Evolutionary conservation across 2,113 vertebrate species (phyloP), one percentile per base, ranked within the genome.

Genomic region (Cercopithecus mona): DNA sequence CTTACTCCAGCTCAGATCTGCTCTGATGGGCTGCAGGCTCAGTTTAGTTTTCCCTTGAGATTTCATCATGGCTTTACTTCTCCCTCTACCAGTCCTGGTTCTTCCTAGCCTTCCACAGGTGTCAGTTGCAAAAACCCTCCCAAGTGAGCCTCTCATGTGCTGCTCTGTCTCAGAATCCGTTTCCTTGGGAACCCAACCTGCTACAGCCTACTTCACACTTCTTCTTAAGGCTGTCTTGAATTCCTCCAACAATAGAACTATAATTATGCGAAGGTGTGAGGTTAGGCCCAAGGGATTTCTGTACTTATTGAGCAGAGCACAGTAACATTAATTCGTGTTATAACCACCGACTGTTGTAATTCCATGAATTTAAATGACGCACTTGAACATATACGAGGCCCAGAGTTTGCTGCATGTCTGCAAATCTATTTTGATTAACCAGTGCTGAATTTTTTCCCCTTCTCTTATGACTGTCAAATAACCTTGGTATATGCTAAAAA

Each of bases 61-160:
- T 45, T 32, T 70, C 30, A 35, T 6, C 22, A 16, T 11, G 38
- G 13, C 10, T 88, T 72, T 9, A 59, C 25, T 70, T 88, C 22
- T 93, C n/a, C 8, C 4, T 86, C 70, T 50, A 73, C 14, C 13
- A 14, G 38, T 0, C 55, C 20, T 66, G 55, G 32, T 12, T 45
- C 8, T 80, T 50, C 8, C 13, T 22, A 13, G 12, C 16, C 10
- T 89, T 86, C 70, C 61, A n/a, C 8, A 30, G 5, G 3, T 38
- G 13, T 70, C 22, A 1, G 16, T n/a, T 23, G 0, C 18, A 45
- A 57, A 38, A 76, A 7, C 5, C 27, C 22, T 50, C 5, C 3
- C 8, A 79, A 23, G 1, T 79, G 20, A 52, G 13, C 27, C 6
- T 76, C 14, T 30, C 13, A 1, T 0, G 3, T 6, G 16, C 4